Evolutionary conservation across 2,797 vertebrate species (phyloP).

Genomic region (Sternarchorhynchus goeldii): DNA sequence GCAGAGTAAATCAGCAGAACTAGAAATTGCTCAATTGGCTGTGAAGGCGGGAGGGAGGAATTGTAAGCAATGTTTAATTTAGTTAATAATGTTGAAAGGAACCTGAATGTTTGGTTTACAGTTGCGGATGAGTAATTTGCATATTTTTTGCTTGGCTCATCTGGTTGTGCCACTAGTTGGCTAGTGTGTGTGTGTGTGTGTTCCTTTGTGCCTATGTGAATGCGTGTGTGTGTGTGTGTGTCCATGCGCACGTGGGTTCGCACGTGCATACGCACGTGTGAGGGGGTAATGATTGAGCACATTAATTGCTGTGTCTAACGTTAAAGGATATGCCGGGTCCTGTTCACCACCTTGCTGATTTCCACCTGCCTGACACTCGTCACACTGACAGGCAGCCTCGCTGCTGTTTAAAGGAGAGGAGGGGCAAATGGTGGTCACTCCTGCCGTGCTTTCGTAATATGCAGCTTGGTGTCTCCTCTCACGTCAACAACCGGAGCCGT

Average conservation of each 20-base stretch:
- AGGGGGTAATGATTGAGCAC: constrained; percentile 53
- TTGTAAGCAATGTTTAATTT: no score
- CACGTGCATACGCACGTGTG: not conserved
- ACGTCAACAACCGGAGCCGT: constrained; percentile 63
- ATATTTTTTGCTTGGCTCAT: no score
- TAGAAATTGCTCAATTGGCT: no score
- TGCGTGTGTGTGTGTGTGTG: constrained; percentile 28
- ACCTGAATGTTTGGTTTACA: no score
- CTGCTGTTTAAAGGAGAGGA: constrained; percentile 84
- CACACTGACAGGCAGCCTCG: constrained; percentile 75
- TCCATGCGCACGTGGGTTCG: not conserved
- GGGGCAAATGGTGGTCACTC: constrained; percentile 49
- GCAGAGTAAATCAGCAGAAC: no score
- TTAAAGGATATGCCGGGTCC: constrained; percentile 73
- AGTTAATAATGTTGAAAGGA: no score
- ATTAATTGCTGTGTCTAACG: constrained; percentile 73
- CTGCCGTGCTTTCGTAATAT: constrained; percentile 50
- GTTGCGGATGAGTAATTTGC: no score
- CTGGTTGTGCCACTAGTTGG: no score
- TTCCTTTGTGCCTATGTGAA: constrained; percentile 8
- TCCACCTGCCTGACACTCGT: constrained; percentile 85
- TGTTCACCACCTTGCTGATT: constrained; percentile 64
- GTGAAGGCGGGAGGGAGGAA: no score
- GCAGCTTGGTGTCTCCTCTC: constrained; percentile 34
- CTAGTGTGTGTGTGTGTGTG: constrained; percentile 14